phyloP scores from a whole-genome alignment of 1,140 invertebrate species.

The Physella acuta region DNA sequence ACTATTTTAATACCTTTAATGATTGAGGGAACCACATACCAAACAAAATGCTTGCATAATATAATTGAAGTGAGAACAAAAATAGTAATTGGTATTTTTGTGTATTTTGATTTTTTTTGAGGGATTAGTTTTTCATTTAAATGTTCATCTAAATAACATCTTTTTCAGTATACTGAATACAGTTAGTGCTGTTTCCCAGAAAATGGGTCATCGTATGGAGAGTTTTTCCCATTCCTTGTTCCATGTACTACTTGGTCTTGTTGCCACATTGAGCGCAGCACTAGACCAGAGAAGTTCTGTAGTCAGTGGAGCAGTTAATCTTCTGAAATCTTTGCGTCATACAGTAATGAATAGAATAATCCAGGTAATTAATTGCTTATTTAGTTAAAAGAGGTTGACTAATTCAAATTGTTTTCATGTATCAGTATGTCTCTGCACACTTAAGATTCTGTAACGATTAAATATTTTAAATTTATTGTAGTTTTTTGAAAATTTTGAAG shows the following conservation, averaged over 20 bases:
- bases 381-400: neutral
- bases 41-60: too few relatives aligned
- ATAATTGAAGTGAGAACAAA: too few relatives aligned
- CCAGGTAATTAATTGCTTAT: conserved; percentile 39
- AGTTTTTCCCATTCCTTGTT: conserved; percentile 72
- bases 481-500: conserved; percentile 79
- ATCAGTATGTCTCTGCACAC: too few relatives aligned
- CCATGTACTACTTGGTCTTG: conserved; percentile 73
- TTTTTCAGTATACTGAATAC: conserved; percentile 70
- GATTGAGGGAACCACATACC: too few relatives aligned
- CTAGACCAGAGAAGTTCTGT: conserved; percentile 58
- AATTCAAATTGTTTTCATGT: neutral
- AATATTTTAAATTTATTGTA: too few relatives aligned
- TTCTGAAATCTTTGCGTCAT: conserved; percentile 70
- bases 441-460: too few relatives aligned
- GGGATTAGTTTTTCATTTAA: too few relatives aligned
- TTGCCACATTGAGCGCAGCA: conserved; percentile 67
- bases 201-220: conserved; percentile 78
- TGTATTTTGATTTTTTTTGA: too few relatives aligned
- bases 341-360: conserved; percentile 47
- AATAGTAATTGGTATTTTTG: too few relatives aligned
- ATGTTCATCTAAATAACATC: too few relatives aligned
- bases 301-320: conserved; percentile 47
- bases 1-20: too few relatives aligned
- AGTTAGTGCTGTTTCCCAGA: conserved; percentile 77